A percentile compares a stretch with the other conserved stretches of the same genome.
These are phyloP conservation scores for Imbricaverruca yamaguchii DNA, from an alignment of 2,888 invertebrate species.

Conservation along the genomic window DNA sequence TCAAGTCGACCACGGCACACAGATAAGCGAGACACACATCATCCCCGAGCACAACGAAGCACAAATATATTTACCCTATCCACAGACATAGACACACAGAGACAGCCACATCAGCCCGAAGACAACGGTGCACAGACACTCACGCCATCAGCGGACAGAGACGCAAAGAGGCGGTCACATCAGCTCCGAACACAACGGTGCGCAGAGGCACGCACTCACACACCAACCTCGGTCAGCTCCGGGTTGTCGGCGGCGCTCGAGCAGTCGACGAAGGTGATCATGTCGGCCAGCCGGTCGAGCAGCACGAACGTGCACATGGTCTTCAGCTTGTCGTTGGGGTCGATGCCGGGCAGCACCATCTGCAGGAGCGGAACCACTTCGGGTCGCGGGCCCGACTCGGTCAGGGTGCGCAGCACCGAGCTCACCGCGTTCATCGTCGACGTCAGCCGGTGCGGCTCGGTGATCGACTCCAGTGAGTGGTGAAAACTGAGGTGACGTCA, in stretches of 20 bases:
- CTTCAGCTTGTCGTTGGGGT: slow-evolving; percentile 72
- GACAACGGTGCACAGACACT: no score
- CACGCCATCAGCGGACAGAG: no score
- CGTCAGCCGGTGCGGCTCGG: slow-evolving; percentile 76
- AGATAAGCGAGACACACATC: no score
- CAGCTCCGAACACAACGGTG: no score
- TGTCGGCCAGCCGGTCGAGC: slow-evolving; percentile 62
- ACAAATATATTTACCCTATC: no score
- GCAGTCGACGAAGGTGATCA: slow-evolving; percentile 78
- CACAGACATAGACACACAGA: no score
- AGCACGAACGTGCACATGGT: slow-evolving; percentile 58
- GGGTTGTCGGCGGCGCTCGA: slow-evolving; percentile 61
- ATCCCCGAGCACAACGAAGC: no score
- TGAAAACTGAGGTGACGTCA: slow-evolving; percentile 49
- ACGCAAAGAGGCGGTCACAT: no score
- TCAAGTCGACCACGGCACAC: no score
- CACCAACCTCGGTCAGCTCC: slow-evolving; percentile 57
- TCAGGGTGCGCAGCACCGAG: slow-evolving; percentile 56
- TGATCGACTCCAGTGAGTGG: slow-evolving; percentile 70
- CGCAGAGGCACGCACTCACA: no score
- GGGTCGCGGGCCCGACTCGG: slow-evolving; percentile 46
- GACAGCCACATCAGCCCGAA: no score
- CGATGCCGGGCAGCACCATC: slow-evolving; percentile 76
- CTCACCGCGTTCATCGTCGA: slow-evolving; percentile 63
- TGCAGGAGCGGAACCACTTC: slow-evolving; percentile 73